Conservation (phyloP, 2,797 vertebrate species). For the Catamblyrhynchus diadema region DNA sequence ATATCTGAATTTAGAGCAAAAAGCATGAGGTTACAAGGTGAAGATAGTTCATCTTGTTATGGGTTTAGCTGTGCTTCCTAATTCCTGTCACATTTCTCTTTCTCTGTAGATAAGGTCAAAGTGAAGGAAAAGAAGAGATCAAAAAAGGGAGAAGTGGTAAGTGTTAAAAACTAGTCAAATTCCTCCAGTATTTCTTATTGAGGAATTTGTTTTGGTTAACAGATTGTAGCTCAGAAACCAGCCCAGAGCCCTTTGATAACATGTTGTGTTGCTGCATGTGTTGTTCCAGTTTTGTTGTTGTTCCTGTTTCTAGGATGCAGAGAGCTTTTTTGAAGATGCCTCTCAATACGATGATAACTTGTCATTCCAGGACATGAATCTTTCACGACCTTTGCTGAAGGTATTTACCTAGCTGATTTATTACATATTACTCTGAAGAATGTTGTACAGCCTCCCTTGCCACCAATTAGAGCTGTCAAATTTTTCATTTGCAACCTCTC, state of each 20-base stretch:
- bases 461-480: background rate
- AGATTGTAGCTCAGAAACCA: background rate
- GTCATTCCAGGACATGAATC: conserved; percentile 94
- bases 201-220: background rate
- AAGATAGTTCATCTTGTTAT: background rate
- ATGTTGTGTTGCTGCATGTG: background rate
- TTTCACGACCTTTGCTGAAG: conserved; percentile 94
- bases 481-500: background rate
- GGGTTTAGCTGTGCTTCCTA: background rate
- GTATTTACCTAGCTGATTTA: conserved; percentile 65
- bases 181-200: background rate
- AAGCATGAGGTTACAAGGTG: background rate
- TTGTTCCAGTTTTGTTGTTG: background rate
- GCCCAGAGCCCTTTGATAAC: background rate
- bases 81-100: background rate
- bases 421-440: background rate
- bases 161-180: background rate
- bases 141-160: conserved; percentile 74
- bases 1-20: background rate
- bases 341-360: conserved; percentile 88
- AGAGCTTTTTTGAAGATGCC: conserved; percentile 87
- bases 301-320: conserved; percentile 70
- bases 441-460: background rate
- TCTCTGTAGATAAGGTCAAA: conserved; percentile 82
- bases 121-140: conserved; percentile 81